Evolutionary conservation across 2,113 vertebrate species (phyloP), one percentile per base, ranked within the genome.

Genomic region (Hiodon alosoides): DNA sequence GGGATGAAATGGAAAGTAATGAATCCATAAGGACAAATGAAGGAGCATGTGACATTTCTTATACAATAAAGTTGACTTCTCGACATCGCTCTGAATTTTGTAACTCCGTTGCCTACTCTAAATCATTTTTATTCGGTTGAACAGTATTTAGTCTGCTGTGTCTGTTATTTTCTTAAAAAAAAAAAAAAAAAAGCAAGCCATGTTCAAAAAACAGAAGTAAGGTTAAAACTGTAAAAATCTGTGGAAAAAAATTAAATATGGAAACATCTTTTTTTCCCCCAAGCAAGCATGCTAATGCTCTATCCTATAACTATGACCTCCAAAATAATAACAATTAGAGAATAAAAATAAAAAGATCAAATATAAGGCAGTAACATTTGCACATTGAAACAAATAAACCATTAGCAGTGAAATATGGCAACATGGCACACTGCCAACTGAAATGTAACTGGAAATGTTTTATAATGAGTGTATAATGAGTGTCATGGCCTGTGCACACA

Each of bases 231-330:
- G 74, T 52, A 72, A 77, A 79, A 65, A 66, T 72, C 73, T 69
- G 79, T 85, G 81, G 71, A 76, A 83, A 87, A 89, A 83, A 84
- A 84, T 84, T 80, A 81, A 75, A 68, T 57, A 68, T 66, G 54
- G 84, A 81, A 86, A 84, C 76, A 76, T 85, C 87, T 87, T 90
- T 85, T 84, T 85, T 31, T 31, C 31, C n/a, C 89, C 89, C 90
- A 92, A 90, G 90, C 85, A 89, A 89, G 88, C 92, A 94, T 90
- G 92, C 90, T 89, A 87, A 85, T 79, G 78, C 80, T 86, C 85
- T 84, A 84, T 54, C 46, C 73, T 75, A 74, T 74, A 75, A 55
- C 69, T 80, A 83, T 87, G 89, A 68, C 75, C 77, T 73, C 80
- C 76, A 76, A 90, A 90, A 90, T 76, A 75, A 88, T 82, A 80